Base-by-base conservation (phyloP, 2,888 invertebrate species). In the Cephus sareptanus region DNA sequence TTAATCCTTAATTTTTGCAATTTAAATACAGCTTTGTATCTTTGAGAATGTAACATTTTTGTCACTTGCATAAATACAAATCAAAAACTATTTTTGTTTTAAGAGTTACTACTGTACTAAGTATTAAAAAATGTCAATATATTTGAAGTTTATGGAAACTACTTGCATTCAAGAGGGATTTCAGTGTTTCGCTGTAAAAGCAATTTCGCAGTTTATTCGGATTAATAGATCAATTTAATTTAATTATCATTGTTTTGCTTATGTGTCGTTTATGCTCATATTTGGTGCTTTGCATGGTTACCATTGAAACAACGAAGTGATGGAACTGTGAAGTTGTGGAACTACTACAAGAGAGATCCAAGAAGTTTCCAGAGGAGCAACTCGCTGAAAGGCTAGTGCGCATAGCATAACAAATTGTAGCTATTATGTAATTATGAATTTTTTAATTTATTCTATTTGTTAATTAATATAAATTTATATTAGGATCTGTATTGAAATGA, bases 201-300 rank as follows among this genome's bases (percentile, higher is more conserved):
- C 23, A 56, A 2, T 56, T 23, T 35, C 12, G 23, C 0, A 23
- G 23, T 56, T 56, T 23, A 9, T 56, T 56, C 9, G 56, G 56
- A 9, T 56, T 56, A 56, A 56, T 56, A 23, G 56, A 56, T 56
- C 78, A 79, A 74, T 83, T 83, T 80, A 81, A 82, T 82, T 83
- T 83, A 80, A 81, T 75, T 81, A 78, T 83, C 80, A 79, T 85
- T 75, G 82, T 79, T 85, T 87, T 87, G 87, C 87, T 85, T 87
- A 85, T 86, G 86, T 88, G 86, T 86, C 89, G 86, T 89, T 87
- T 89, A 89, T 87, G 85, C 86, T 88, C 84, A 86, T 34, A 87
- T 88, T 89, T 90, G 87, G 88, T 90, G 89, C 90, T 89, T 91
- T 90, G 91, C 91, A 91, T 91, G 91, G 89, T 88, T 88, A 84